phyloP scores from a whole-genome alignment of 2,888 invertebrate species.

The Calliopum simillimum region DNA sequence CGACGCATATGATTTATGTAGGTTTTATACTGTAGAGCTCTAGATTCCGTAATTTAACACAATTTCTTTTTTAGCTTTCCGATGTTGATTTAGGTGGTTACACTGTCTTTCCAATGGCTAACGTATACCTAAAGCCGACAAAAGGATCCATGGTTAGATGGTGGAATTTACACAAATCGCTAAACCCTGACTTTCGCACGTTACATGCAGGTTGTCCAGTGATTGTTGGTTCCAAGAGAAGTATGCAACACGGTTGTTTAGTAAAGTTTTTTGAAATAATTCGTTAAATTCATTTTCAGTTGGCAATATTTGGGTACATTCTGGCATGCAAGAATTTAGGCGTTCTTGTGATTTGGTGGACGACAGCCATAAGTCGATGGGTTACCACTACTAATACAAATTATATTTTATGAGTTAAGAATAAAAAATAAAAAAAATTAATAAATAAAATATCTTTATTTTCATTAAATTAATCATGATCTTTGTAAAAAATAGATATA shows the following conservation, averaged over 20 bases:
- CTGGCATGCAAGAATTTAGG: too few species aligned
- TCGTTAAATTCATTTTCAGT: not conserved
- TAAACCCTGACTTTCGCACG: conserved; percentile 87
- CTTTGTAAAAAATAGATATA: conserved; percentile 51
- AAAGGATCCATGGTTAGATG: conserved; percentile 94
- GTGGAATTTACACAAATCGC: conserved; percentile 89
- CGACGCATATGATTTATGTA: too few species aligned
- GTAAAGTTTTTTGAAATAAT: too few species aligned
- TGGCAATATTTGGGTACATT: too few species aligned
- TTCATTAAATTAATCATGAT: conserved; percentile 48
- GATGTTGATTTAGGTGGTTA: conserved; percentile 97
- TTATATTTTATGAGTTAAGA: not conserved
- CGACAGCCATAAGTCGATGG: conserved; percentile 38
- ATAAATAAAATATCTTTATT: conserved; percentile 24
- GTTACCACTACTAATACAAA: conserved; percentile 12
- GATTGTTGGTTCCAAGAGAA: conserved; percentile 94
- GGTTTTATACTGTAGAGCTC: not conserved
- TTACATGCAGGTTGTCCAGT: conserved; percentile 97
- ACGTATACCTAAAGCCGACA: conserved; percentile 84
- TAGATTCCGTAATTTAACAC: too few species aligned
- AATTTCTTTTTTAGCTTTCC: conserved; percentile 78
- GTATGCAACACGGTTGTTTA: conserved; percentile 69
- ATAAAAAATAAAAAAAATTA: not conserved
- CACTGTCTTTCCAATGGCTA: conserved; percentile 93
- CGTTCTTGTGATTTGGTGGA: conserved; percentile 25